A percentile compares a stretch with the other conserved stretches of the same genome.
Evolutionary conservation across 2,888 invertebrate genomes (phyloP).

Genomic region (Tanypteryx hageni): DNA sequence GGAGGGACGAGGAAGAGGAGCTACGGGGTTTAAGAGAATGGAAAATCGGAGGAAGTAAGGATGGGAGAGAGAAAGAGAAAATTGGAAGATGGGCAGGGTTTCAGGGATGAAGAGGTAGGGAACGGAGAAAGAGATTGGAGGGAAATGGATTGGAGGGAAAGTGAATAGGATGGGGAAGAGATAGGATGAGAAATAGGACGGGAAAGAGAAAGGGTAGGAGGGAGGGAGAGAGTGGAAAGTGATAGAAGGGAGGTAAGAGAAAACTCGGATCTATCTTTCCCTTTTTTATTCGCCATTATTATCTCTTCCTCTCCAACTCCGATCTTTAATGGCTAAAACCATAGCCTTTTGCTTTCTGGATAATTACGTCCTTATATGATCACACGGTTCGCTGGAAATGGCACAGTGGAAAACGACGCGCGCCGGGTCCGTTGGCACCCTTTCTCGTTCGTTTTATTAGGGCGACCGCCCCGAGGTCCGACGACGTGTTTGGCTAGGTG

Average conservation of each 20-base stretch:
- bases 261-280: neutral
- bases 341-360: neutral
- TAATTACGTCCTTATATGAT: conserved; percentile 17
- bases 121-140: neutral
- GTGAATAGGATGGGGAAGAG: too few relatives aligned
- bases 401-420: neutral
- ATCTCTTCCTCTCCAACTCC: neutral
- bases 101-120: neutral
- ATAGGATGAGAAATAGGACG: too few relatives aligned
- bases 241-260: neutral
- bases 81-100: neutral
- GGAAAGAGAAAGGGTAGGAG: neutral
- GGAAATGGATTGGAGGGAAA: neutral
- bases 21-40: neutral
- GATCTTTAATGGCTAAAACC: conserved; percentile 26
- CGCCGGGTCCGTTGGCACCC: neutral
- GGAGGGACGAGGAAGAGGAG: neutral
- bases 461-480: neutral
- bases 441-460: neutral
- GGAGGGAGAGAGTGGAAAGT: neutral
- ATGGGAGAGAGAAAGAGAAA: neutral
- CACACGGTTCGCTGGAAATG: neutral
- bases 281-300: neutral
- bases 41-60: neutral
- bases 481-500: neutral